Base-by-base conservation (phyloP, 2,797 vertebrate genomes). In the Gambusia yucatana region DNA sequence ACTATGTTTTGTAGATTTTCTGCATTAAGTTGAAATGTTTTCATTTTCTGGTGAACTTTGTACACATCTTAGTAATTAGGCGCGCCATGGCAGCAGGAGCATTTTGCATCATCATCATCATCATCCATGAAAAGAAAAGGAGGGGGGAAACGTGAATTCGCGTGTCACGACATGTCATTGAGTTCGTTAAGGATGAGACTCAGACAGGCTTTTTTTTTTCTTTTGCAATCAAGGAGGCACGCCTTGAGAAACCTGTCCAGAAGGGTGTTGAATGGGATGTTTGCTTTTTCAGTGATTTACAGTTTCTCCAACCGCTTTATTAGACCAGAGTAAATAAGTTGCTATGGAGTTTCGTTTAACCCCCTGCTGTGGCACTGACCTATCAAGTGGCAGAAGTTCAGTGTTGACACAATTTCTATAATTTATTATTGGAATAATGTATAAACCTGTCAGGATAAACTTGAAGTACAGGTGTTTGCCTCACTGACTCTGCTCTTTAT, bases 221-320 rank as follows among this genome's bases (percentile, higher is more conserved):
- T 59, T 55, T 63, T 75, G 65, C 30, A 4, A 67, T 77, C 59
- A 71, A 28, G 41, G 48, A 1, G 90, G 85, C 92, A 89, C 91
- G 50, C 92, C 92, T 88, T 84, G 3, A 84, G 63, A 89, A 91
- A 88, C 87, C 87, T 86, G 87, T 87, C 79, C 41, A 65, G 83
- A 73, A 41, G 59, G 84, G 13, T 85, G 74, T 28, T 30, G 22
- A 4, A 63, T 36, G 61, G 61, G 61, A 4, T 70, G 67, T 44
- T n/a, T n/a, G 17, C 6, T 70, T 44, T 28, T 70, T 70, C 25
- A 44, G 44, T 73, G 33, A 36, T 25, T 73, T 39, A 13, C 30
- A n/a, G 30, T 73, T 39, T 2, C 25, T 9, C 5, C 10, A n/a
- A 8, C 72, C 13, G 10, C 48, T 50, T 33, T 20, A 11, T 36